Percentiles rank a stretch among this genome's conserved stretches.
These are phyloP conservation scores for Adelges cooleyi DNA, from an alignment of 1,140 invertebrate species.

Conservation along the genomic window DNA sequence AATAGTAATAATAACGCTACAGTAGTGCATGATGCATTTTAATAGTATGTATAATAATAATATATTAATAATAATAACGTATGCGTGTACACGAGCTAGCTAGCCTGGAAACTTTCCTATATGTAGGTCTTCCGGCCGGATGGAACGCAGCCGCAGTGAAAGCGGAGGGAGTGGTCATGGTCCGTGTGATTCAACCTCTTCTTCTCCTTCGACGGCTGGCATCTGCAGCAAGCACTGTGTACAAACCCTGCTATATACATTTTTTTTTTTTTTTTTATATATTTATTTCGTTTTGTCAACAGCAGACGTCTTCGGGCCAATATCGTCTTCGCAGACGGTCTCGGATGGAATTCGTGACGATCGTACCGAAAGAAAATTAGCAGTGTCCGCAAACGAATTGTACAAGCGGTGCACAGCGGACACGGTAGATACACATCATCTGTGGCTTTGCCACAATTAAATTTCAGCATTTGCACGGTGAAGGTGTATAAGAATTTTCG, in stretches of 20 bases:
- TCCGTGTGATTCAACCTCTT: conserved; percentile 23
- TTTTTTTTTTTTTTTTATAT: too few species aligned
- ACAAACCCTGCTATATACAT: conserved; percentile 4
- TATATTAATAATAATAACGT: conserved; percentile 19
- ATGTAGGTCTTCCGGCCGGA: conserved; percentile 27
- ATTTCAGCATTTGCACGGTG: too few species aligned
- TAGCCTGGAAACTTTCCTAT: conserved; percentile 24
- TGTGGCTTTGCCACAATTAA: too few species aligned
- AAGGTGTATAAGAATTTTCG: too few species aligned
- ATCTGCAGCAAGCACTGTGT: background rate
- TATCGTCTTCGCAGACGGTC: background rate
- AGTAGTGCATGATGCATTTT: background rate
- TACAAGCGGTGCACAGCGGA: too few species aligned
- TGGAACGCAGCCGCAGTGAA: conserved; percentile 25
- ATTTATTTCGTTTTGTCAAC: background rate
- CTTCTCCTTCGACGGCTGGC: background rate
- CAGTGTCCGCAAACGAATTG: too few species aligned
- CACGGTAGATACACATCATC: too few species aligned
- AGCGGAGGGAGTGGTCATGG: conserved; percentile 27
- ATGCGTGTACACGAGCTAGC: background rate
- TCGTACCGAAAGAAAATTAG: too few species aligned
- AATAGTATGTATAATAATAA: background rate
- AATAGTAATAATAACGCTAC: background rate
- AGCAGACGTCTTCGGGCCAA: background rate
- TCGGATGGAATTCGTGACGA: background rate